Conservation (phyloP, 2,113 vertebrate species). For the Irena cyanogastra region DNA sequence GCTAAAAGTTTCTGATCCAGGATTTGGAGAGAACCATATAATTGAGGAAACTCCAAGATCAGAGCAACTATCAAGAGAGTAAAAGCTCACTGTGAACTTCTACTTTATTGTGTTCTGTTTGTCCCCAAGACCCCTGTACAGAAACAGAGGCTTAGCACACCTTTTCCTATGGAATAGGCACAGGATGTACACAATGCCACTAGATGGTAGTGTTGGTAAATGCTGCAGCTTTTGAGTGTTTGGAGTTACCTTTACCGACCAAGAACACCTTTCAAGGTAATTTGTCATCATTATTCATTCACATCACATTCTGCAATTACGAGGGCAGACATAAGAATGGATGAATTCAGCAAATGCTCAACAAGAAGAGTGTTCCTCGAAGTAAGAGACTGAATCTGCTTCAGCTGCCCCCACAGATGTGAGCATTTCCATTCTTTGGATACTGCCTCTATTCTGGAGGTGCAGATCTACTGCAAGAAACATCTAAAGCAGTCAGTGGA, state of each 20-base stretch:
- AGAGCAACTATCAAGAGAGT: background rate
- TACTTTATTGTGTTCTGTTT: background rate
- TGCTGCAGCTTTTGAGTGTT: background rate
- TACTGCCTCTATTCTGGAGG: background rate
- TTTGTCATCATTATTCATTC: background rate
- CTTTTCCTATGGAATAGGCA: background rate
- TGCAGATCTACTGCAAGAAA: background rate
- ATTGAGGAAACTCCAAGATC: background rate
- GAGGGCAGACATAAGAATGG: background rate
- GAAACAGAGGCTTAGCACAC: background rate
- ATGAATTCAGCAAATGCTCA: background rate
- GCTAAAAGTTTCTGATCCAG: slow-evolving; percentile 20
- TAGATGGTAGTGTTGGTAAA: slow-evolving; percentile 58
- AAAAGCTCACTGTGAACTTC: background rate
- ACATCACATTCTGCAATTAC: background rate
- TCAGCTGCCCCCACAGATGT: background rate
- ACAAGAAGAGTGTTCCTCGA: background rate
- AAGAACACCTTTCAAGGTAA: background rate
- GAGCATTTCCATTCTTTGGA: background rate
- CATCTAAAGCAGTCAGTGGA: background rate
- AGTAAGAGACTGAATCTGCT: background rate
- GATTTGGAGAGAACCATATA: background rate
- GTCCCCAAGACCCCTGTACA: background rate
- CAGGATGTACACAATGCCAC: background rate
- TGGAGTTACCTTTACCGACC: background rate